Evolutionary conservation across 2,113 vertebrate species (phyloP).

Genomic region (Grallaria varia): DNA sequence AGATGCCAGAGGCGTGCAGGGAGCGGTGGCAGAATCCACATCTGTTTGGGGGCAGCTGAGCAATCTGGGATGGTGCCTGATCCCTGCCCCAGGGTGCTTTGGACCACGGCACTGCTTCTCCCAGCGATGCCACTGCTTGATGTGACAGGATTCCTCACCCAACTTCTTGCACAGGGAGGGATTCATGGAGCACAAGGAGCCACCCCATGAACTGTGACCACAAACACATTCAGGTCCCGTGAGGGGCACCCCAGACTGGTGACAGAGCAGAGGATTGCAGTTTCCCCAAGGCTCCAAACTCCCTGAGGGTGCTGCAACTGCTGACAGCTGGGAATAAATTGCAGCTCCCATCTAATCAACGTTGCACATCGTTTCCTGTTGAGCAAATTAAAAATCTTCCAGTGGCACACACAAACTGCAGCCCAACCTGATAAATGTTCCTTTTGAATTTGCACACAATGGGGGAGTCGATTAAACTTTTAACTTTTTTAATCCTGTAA

Average conservation of each 20-base stretch:
- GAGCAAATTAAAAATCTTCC: slow-evolving; percentile 38
- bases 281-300: background rate
- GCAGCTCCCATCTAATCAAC: slow-evolving; percentile 26
- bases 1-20: background rate
- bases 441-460: slow-evolving; percentile 2
- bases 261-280: background rate
- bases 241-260: background rate
- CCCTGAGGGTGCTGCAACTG: background rate
- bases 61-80: fast-evolving
- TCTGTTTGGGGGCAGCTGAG: background rate
- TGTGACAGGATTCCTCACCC: background rate
- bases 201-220: background rate
- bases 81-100: fast-evolving
- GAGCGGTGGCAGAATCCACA: background rate
- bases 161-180: background rate
- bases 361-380: background rate
- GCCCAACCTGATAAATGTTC: slow-evolving; percentile 1
- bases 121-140: background rate
- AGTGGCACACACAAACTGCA: background rate
- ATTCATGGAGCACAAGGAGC: background rate
- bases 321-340: background rate
- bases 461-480: background rate
- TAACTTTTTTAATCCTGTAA: background rate
- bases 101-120: fast-evolving
- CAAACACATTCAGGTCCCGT: background rate